A percentile compares a stretch with the other conserved stretches of the same genome.
These are phyloP conservation scores for Meteorus cinctellus DNA, from an alignment of 2,888 invertebrate genomes.

Conservation along the genomic window DNA sequence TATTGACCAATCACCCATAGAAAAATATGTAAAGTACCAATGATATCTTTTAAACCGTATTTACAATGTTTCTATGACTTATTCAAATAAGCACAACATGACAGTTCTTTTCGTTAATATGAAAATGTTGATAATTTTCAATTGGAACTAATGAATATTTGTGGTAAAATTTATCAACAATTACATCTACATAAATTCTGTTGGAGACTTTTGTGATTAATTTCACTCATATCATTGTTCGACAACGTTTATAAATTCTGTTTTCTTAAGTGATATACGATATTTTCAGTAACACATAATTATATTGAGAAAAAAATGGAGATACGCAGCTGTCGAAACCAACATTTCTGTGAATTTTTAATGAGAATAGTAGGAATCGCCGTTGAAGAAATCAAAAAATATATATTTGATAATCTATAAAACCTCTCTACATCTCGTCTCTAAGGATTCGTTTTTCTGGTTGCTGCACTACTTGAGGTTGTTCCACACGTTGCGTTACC, in stretches of 20 bases:
- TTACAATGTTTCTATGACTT: conserved; percentile 54
- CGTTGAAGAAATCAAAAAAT: not conserved
- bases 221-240: not conserved
- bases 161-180: not conserved
- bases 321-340: not conserved
- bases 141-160: not conserved
- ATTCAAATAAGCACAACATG: conserved; percentile 45
- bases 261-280: not conserved
- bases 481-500: conserved; percentile 17
- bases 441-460: conserved; percentile 45
- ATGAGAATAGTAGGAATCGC: not conserved
- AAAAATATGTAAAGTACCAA: conserved; percentile 46
- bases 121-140: conserved; percentile 8
- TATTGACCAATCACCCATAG: conserved; percentile 49
- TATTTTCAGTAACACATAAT: not conserved
- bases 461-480: conserved; percentile 44
- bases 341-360: not conserved
- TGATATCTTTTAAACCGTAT: conserved; percentile 56
- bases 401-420: not conserved
- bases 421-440: conserved; percentile 30
- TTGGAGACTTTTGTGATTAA: not conserved
- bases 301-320: not conserved
- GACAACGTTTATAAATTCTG: not conserved
- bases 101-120: conserved; percentile 18
- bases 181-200: not conserved